phyloP scores from a whole-genome alignment of 2,888 invertebrate genomes.

The Cabera pusaria region DNA sequence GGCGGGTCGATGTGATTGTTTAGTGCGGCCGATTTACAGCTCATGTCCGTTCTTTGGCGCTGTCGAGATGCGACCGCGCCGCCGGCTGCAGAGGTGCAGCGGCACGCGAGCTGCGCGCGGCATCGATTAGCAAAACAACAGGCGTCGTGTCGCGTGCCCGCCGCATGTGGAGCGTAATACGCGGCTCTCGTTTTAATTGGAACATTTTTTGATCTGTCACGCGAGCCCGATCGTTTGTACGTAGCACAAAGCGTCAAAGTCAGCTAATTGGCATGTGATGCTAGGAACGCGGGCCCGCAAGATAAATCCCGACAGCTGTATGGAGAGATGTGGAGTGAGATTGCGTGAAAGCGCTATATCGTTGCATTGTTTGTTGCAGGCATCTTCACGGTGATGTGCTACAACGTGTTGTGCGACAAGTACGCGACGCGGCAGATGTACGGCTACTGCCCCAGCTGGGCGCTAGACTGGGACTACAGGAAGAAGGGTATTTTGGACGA shows the following conservation, averaged over 20 bases:
- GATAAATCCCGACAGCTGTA: constrained; percentile 45
- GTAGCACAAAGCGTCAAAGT: constrained; percentile 46
- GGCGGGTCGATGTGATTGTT: constrained; percentile 45
- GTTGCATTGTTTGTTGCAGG: constrained; percentile 74
- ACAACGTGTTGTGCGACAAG: constrained; percentile 99
- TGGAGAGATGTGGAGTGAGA: constrained; percentile 33
- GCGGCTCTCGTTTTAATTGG: constrained; percentile 60
- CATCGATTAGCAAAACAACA: constrained; percentile 44
- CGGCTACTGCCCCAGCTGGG: constrained; percentile 99
- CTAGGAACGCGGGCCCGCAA: constrained; percentile 45
- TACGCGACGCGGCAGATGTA: constrained; percentile 99
- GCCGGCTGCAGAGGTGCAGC: constrained; percentile 16
- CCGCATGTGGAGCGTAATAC: constrained; percentile 57
- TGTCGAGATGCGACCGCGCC: too few species aligned
- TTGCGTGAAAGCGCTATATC: constrained; percentile 15
- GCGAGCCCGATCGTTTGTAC: constrained; percentile 40
- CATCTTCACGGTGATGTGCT: constrained; percentile 99
- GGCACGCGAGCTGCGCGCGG: constrained; percentile 2
- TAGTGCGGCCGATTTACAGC: constrained; percentile 46
- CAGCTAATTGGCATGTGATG: constrained; percentile 55
- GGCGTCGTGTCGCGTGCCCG: constrained; percentile 60
- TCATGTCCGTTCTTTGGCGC: constrained; percentile 21
- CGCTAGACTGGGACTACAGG: constrained; percentile 98
- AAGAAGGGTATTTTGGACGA: constrained; percentile 98
- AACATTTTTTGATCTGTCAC: constrained; percentile 61